Percentiles rank a stretch among this genome's conserved stretches.
Conservation (phyloP, 2,797 vertebrate genomes). For the Antrozous pallidus region DNA sequence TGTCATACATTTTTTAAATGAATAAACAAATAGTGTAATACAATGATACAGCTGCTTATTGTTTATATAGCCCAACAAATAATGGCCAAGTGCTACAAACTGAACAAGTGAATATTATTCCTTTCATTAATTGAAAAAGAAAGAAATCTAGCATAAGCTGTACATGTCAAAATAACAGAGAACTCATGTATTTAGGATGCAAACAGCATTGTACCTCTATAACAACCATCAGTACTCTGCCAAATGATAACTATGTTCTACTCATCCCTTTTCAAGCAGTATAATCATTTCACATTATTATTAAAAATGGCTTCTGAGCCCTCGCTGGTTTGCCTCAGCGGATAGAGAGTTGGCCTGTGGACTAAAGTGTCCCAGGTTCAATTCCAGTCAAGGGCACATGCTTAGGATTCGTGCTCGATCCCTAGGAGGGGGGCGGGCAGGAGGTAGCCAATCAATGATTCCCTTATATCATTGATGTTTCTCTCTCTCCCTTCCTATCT, state of each 20-base stretch:
- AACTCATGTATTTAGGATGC: not conserved
- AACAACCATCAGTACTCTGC: not conserved
- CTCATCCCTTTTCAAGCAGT: not conserved
- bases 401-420: too few species aligned
- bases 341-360: too few species aligned
- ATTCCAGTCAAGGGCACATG: too few species aligned
- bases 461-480: too few species aligned
- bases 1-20: slow-evolving; percentile 37
- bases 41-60: slow-evolving; percentile 60
- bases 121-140: slow-evolving; percentile 28
- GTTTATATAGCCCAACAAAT: slow-evolving; percentile 45
- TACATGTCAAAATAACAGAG: not conserved
- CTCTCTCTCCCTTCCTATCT: too few species aligned
- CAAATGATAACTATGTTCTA: not conserved
- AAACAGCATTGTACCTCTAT: not conserved
- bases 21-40: slow-evolving; percentile 59
- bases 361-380: too few species aligned
- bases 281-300: not conserved
- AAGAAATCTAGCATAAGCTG: not conserved
- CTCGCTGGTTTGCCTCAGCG: too few species aligned
- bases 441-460: too few species aligned
- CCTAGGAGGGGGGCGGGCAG: too few species aligned
- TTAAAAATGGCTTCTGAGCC: not conserved
- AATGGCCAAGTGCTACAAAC: slow-evolving; percentile 13
- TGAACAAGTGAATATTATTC: slow-evolving; percentile 53